Percentiles rank a stretch among this genome's conserved stretches.
Conservation (phyloP, 1,140 invertebrate genomes). For the Pseudomyrmex flavicornis region DNA sequence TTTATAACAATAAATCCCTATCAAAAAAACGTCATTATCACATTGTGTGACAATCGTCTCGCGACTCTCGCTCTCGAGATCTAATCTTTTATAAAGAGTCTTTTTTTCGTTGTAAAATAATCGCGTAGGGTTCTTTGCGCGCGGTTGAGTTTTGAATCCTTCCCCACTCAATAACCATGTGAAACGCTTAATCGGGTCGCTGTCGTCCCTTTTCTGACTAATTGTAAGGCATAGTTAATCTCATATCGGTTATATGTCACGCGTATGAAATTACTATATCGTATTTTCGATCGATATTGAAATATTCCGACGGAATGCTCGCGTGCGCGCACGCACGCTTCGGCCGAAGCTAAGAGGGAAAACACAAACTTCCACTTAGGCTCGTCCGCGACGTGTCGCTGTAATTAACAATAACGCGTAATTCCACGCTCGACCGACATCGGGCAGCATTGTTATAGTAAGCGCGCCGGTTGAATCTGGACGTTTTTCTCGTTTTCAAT, state of each 20-base stretch:
- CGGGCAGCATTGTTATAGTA: not conserved
- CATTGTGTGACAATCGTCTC: slow-evolving; percentile 1
- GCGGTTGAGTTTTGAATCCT: slow-evolving; percentile 17
- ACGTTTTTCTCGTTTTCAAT: slow-evolving; percentile 5
- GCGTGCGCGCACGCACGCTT: not conserved
- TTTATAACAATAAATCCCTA: not conserved
- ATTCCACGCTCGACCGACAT: slow-evolving; percentile 14
- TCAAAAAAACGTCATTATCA: not conserved
- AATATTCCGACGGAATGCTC: slow-evolving; percentile 3
- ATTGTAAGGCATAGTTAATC: slow-evolving; percentile 59
- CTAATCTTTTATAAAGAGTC: slow-evolving; percentile 9
- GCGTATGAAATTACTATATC: slow-evolving; percentile 51
- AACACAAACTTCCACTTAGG: slow-evolving; percentile 3
- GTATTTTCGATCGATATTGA: slow-evolving; percentile 59
- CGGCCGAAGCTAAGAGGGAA: slow-evolving; percentile 4
- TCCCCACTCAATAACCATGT: slow-evolving; percentile 23
- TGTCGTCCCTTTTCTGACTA: slow-evolving; percentile 55
- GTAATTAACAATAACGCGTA: slow-evolving; percentile 53
- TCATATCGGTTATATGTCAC: slow-evolving; percentile 56
- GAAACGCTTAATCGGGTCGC: slow-evolving; percentile 46
- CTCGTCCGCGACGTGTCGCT: not conserved
- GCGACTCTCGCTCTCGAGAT: not conserved
- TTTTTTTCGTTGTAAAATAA: slow-evolving; percentile 28
- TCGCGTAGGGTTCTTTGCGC: not conserved
- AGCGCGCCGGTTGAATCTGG: slow-evolving; percentile 10